Percentiles rank a stretch among this genome's conserved stretches.
Conservation (phyloP, 2,797 vertebrate genomes). For the Sebastes iracundus region DNA sequence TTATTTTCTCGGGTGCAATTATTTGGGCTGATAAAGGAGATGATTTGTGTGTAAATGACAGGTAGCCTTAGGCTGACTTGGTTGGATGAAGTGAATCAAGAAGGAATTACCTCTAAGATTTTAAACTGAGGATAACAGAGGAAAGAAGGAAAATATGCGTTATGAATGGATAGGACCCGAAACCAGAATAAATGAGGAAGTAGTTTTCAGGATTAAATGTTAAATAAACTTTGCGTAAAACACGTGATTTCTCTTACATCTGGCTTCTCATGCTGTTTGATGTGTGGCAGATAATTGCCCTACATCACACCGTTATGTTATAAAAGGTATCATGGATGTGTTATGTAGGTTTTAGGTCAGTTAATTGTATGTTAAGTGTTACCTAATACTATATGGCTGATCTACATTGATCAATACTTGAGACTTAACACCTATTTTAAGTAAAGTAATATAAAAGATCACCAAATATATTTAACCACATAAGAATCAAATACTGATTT, state of each 20-base stretch:
- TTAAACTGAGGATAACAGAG: not conserved
- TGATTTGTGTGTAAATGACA: not conserved
- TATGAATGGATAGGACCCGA: not conserved
- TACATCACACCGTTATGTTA: not conserved
- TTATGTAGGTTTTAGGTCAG: conserved; percentile 7
- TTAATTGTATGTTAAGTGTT: not conserved
- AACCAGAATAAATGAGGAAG: not conserved
- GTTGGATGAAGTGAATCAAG: not conserved
- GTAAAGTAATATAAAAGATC: not conserved
- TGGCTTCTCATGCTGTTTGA: not conserved
- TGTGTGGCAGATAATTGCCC: not conserved
- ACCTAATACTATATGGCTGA: not conserved
- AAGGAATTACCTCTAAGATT: not conserved
- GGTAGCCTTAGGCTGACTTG: not conserved
- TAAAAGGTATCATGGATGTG: not conserved
- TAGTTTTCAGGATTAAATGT: not conserved
- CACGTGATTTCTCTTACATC: not conserved
- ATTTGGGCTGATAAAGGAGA: not conserved
- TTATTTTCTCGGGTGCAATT: rapidly evolving
- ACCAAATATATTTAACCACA: not conserved
- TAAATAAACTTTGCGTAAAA: not conserved
- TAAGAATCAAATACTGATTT: not conserved
- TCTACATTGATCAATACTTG: not conserved
- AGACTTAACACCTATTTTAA: not conserved
- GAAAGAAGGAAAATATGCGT: not conserved